Conservation (phyloP, 2,888 invertebrate species). For the Tridacna crocea region DNA sequence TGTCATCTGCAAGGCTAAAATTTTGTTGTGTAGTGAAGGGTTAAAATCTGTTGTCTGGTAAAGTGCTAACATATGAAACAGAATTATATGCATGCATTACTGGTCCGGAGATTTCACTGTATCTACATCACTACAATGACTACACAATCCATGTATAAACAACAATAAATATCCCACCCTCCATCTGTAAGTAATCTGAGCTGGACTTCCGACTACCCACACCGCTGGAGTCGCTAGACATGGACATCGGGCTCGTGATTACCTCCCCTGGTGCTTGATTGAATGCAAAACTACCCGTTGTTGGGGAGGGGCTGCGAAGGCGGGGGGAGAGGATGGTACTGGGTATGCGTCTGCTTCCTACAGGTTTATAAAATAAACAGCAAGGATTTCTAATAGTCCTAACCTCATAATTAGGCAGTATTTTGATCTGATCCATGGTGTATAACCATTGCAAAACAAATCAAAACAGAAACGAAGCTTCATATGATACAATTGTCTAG, state of each 20-base stretch:
- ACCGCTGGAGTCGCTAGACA: constrained; percentile 91
- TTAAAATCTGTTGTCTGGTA: background rate
- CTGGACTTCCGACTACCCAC: constrained; percentile 96
- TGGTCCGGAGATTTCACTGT: background rate
- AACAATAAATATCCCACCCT: constrained; percentile 73
- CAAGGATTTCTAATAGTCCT: too few species aligned
- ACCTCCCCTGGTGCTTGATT: constrained; percentile 68
- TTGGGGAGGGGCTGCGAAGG: constrained; percentile 77
- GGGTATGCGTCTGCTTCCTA: constrained; percentile 69
- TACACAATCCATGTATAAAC: background rate
- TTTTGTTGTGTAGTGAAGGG: background rate
- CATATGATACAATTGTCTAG: too few species aligned
- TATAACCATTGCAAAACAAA: too few species aligned
- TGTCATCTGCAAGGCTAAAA: too few species aligned
- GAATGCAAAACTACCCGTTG: constrained; percentile 63
- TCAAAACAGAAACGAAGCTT: too few species aligned
- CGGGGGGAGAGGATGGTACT: constrained; percentile 76
- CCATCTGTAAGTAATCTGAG: constrained; percentile 87
- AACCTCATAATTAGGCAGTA: too few species aligned
- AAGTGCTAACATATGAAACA: background rate
- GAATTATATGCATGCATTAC: background rate
- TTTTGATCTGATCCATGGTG: too few species aligned
- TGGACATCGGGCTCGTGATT: constrained; percentile 71
- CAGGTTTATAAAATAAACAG: background rate
- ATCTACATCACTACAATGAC: background rate